Evolutionary conservation across 2,888 invertebrate genomes (phyloP).

Genomic region (Geophilus truncorum): DNA sequence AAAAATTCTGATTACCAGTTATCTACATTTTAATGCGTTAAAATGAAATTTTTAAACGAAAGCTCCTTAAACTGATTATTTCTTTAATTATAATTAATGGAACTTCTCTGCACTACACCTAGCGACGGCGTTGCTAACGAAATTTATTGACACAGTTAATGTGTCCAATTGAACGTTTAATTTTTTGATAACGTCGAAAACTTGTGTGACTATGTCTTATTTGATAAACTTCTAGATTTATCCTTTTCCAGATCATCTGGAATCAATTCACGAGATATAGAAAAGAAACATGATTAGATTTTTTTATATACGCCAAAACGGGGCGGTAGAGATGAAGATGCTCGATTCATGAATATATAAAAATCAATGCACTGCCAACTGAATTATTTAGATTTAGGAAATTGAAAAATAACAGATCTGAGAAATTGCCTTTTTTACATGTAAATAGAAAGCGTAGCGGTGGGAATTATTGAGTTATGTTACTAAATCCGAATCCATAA

Average conservation of each 20-base stretch:
- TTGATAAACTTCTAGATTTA: background rate
- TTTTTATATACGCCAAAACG: background rate
- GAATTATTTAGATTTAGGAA: slow-evolving; percentile 13
- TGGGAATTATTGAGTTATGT: background rate
- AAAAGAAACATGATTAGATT: background rate
- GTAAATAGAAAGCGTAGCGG: background rate
- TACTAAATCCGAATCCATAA: background rate
- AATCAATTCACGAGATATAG: background rate
- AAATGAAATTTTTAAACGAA: too few species aligned
- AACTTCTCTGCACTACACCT: too few species aligned
- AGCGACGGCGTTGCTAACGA: too few species aligned
- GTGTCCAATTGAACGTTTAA: too few species aligned
- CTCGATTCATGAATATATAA: slow-evolving; percentile 18
- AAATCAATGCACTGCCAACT: slow-evolving; percentile 12
- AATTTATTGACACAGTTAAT: too few species aligned
- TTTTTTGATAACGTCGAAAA: background rate
- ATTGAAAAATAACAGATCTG: slow-evolving; percentile 22
- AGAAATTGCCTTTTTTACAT: background rate
- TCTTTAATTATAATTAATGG: too few species aligned
- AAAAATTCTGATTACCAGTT: too few species aligned
- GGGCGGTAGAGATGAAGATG: background rate
- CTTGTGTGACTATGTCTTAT: background rate
- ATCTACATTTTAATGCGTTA: too few species aligned
- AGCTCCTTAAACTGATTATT: too few species aligned
- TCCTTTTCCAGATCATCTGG: background rate